phyloP scores from a whole-genome alignment of 2,797 vertebrate species.

The Saxicola maurus region DNA sequence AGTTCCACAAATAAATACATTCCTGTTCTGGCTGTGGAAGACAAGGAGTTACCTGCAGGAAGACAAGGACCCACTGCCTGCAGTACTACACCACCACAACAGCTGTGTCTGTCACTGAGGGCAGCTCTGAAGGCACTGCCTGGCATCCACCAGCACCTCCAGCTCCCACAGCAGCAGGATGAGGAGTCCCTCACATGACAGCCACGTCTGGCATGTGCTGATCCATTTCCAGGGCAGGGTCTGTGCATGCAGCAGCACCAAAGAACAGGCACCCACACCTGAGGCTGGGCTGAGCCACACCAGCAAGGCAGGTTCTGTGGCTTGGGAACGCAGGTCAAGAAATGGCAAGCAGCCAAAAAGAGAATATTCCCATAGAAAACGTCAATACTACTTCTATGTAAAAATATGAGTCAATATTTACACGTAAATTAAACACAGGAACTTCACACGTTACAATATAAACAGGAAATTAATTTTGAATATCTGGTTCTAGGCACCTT shows the following conservation, averaged over 20 bases:
- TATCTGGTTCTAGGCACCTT: background rate
- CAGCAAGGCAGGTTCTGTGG: fast-evolving
- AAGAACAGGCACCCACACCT: background rate
- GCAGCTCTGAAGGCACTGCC: background rate
- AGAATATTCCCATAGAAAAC: background rate
- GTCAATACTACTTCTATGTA: background rate
- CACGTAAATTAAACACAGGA: background rate
- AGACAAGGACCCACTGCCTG: background rate
- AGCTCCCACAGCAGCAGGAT: background rate
- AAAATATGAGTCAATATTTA: background rate
- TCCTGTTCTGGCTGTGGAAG: background rate
- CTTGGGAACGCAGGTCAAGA: background rate
- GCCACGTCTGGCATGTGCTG: fast-evolving
- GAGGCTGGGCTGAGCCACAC: background rate
- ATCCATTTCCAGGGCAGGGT: background rate
- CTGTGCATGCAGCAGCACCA: fast-evolving
- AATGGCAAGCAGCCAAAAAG: background rate
- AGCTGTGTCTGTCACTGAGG: background rate
- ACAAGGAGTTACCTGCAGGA: background rate
- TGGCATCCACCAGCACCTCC: background rate
- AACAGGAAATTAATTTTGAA: background rate
- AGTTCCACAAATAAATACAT: background rate
- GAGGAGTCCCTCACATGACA: background rate
- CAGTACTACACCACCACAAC: fast-evolving
- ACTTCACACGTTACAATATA: background rate